Evolutionary conservation across 2,113 vertebrate genomes (phyloP), one percentile per base, ranked within the genome.

Genomic region (human): DNA sequence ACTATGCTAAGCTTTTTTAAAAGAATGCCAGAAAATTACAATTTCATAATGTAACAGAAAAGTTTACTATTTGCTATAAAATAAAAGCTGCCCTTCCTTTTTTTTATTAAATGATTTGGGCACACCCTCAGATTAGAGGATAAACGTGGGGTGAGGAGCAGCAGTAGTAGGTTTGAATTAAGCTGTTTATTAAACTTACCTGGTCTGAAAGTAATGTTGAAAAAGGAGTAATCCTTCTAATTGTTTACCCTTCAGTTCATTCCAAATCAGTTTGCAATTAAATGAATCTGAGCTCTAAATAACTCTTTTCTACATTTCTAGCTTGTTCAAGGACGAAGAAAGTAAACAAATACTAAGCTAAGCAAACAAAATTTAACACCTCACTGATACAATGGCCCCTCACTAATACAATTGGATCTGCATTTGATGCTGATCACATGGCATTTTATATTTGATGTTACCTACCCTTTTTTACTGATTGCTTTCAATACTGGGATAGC

Each of bases 1-100:
- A 45, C 76, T 40, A 94, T 35, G 30, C 35, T 78, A 81, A 66
- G 52, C 52, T 73, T 78, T 48, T 89, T 45, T 57, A 64, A 81
- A 89, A 61, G 5, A 86, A 64, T 30, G 27, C 59, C 2, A 96
- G 75, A 92, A 96, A 95, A 78, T 83, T 48, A 72, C 59, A 85
- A 66, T 94, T 72, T 80, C 32, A 85, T 68, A 89, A 92, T 59
- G 43, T 84, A 90, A 93, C 16, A 68, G 81, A 86, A 94, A 97
- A 66, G 22, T 32, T 81, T 68, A 92, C 14, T 96, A 61, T 50
- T 68, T 95, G 89, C 93, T 40, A 55, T 80, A 93, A 72, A 6
- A 50, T 43, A 18, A 45, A 80, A 81, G n/a, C 5, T 45, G 18
- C 89, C 32, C 55, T 72, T 83, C 43, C 48, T 52, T 23, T 73